These are phyloP conservation scores for Halictus ligatus DNA, from an alignment of 2,888 invertebrate species.

Conservation along the genomic window DNA sequence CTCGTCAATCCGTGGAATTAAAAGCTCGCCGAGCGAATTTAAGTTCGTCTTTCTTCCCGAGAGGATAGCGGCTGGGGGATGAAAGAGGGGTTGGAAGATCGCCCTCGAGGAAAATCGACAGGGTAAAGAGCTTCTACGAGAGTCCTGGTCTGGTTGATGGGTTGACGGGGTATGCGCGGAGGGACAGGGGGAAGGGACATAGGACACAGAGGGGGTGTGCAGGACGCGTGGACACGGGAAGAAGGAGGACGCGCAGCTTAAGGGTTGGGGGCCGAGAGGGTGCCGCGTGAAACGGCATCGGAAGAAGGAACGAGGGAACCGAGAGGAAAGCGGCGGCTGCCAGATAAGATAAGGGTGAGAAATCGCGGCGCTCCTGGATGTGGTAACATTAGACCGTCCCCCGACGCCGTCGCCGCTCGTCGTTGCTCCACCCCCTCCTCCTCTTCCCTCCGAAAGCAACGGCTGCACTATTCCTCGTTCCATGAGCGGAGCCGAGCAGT, in stretches of 20 bases:
- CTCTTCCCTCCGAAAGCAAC: constrained; percentile 10
- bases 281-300: constrained; percentile 47
- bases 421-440: background rate
- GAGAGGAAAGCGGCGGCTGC: constrained; percentile 53
- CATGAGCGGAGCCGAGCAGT: background rate
- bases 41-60: constrained; percentile 63
- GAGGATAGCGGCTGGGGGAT: background rate
- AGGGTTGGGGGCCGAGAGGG: constrained; percentile 14
- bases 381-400: constrained; percentile 77
- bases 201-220: background rate
- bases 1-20: constrained; percentile 76
- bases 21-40: constrained; percentile 77
- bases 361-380: constrained; percentile 81
- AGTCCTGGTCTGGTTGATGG: constrained; percentile 25
- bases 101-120: constrained; percentile 41
- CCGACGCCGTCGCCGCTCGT: constrained; percentile 46
- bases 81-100: constrained; percentile 32
- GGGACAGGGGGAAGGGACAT: background rate
- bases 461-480: constrained; percentile 23
- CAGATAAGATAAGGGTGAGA: constrained; percentile 83
- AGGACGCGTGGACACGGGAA: constrained; percentile 42
- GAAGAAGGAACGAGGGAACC: constrained; percentile 49
- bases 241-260: constrained; percentile 28
- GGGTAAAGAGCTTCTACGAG: constrained; percentile 43
- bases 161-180: constrained; percentile 8